Base-by-base conservation (phyloP, 2,888 invertebrate species). In the Watsonalla cultraria region DNA sequence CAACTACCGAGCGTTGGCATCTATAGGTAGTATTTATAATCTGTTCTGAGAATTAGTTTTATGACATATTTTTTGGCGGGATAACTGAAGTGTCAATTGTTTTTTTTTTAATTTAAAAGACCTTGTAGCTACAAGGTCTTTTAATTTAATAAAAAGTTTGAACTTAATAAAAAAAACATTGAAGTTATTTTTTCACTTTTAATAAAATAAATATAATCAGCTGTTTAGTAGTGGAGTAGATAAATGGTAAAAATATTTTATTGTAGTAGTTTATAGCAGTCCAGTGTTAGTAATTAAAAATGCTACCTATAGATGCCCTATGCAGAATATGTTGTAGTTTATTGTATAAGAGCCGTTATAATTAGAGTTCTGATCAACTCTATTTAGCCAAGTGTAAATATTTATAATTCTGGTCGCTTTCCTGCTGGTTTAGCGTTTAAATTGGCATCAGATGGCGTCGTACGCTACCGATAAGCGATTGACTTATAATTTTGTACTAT, bases 351-450 rank as follows among this genome's bases (percentile, higher is more conserved):
- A 42, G 42, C 42, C 42, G 5, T 11, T 5, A 11, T 42, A 11
- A 42, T 2, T 42, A 42, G 42, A 42, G 42, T 42, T 42, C 42
- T 42, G 54, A 45, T 6, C 15, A 57, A 35, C 54, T 45, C n/a
- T 33, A 54, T 50, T 58, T 58, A 60, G 55, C 53, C 64, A 66
- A 51, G 58, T 72, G 68, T 69, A 68, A 61, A 68, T 73, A 72
- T 56, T 45, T 51, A 39, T 46, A 47, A 24, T 9, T 33, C 35
- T 35, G 15, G 34, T 24, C 14, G 61, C 61, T 64, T 62, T 63
- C 64, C 61, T 64, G 62, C 72, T 69, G 65, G 69, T 80, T 78
- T 78, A 66, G 59, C 54, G 63, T 58, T 58, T 70, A 76, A 78
- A 77, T 74, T 69, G 58, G 72, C 68, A 70, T 37, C 63, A 64